Conservation (phyloP, 2,888 invertebrate species). For the Ceraclea dissimilis region DNA sequence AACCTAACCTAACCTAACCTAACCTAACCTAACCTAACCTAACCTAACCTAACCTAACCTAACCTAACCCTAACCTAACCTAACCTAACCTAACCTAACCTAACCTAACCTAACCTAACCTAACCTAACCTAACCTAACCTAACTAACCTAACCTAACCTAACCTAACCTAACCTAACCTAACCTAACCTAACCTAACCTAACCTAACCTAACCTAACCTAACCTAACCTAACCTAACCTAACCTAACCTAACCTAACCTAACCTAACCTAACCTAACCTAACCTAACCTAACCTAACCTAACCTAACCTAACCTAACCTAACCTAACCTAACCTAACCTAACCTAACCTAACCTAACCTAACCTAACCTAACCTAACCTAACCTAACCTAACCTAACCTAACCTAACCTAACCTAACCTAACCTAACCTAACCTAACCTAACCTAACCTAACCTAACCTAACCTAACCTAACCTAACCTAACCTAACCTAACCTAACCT, state of each 20-base stretch:
- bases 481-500: conserved; percentile 10
- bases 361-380: conserved; percentile 10
- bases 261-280: conserved; percentile 26
- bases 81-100: conserved; percentile 19
- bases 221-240: conserved; percentile 25
- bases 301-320: conserved; percentile 10
- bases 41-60: conserved; percentile 19
- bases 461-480: conserved; percentile 9
- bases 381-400: conserved; percentile 10
- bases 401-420: conserved; percentile 10
- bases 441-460: conserved; percentile 10
- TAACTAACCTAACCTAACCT: conserved; percentile 21
- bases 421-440: conserved; percentile 9
- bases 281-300: conserved; percentile 10
- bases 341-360: conserved; percentile 9
- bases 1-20: conserved; percentile 22
- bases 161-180: conserved; percentile 23
- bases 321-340: conserved; percentile 10
- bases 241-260: conserved; percentile 17
- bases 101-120: conserved; percentile 20
- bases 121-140: conserved; percentile 23
- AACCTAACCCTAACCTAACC: no score
- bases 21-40: conserved; percentile 20
- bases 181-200: conserved; percentile 25
- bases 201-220: conserved; percentile 26